These are phyloP conservation scores for Ceratitis capitata DNA, from an alignment of 1,140 invertebrate species.

Conservation along the genomic window DNA sequence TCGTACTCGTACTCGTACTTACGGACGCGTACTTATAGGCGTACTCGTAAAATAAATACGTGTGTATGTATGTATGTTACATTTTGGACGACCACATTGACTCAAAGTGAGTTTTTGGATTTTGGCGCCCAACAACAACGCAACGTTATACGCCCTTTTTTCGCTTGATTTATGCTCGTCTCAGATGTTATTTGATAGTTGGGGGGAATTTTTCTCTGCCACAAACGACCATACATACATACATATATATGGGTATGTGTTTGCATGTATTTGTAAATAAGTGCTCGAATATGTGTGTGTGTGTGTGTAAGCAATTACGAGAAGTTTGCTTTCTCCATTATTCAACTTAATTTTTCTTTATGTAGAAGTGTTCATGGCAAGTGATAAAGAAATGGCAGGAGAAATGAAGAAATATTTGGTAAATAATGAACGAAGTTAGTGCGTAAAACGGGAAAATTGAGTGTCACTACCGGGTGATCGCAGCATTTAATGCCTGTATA, in stretches of 20 bases:
- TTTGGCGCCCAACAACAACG: slow-evolving; percentile 18
- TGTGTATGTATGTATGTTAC: not conserved
- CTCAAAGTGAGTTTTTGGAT: not conserved
- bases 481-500: not conserved
- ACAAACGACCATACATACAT: not conserved
- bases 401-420: not conserved
- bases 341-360: not conserved
- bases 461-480: not conserved
- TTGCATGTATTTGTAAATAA: not conserved
- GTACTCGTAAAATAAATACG: not conserved
- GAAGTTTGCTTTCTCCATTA: not conserved
- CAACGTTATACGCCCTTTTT: slow-evolving; percentile 35
- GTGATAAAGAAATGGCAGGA: not conserved
- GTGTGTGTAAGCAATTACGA: not conserved
- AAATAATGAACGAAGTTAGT: not conserved
- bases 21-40: no score
- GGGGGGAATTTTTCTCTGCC: not conserved
- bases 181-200: not conserved
- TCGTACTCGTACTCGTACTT: not conserved
- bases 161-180: slow-evolving; percentile 30
- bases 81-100: not conserved
- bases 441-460: not conserved
- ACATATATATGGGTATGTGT: not conserved
- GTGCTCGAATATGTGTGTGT: not conserved
- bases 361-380: not conserved